A percentile compares a stretch with the other conserved stretches of the same genome.
Conservation (phyloP, 1,140 invertebrate species). For the Neoseiulus cucumeris region DNA sequence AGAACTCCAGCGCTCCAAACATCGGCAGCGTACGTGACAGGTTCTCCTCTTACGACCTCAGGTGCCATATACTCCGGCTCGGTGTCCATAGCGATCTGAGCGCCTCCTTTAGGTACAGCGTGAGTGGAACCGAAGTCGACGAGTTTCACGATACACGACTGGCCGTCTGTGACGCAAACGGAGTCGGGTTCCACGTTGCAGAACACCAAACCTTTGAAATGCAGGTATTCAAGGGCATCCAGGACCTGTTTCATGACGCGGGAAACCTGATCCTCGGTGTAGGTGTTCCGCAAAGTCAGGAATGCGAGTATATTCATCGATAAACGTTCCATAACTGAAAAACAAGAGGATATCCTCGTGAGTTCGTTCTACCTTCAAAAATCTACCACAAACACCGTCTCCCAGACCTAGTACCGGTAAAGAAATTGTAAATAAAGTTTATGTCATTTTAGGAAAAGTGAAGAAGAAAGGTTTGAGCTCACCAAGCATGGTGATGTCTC, state of each 20-base stretch:
- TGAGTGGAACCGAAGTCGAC: conserved; percentile 71
- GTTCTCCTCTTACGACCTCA: conserved; percentile 62
- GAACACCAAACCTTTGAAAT: conserved; percentile 75
- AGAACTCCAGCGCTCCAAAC: conserved; percentile 88
- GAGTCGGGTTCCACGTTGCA: conserved; percentile 89
- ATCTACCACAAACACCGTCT: too few species aligned
- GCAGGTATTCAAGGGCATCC: conserved; percentile 71
- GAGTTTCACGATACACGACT: conserved; percentile 61
- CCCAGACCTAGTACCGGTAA: too few species aligned
- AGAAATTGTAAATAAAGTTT: too few species aligned
- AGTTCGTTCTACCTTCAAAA: too few species aligned
- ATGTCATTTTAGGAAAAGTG: too few species aligned
- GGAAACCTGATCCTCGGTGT: conserved; percentile 70
- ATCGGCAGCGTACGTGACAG: conserved; percentile 68
- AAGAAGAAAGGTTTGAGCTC: background rate
- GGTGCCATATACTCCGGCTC: conserved; percentile 42
- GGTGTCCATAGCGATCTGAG: conserved; percentile 36
- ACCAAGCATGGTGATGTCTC: conserved; percentile 19
- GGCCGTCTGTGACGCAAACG: conserved; percentile 72
- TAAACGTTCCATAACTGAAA: conserved; percentile 62
- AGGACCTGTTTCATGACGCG: conserved; percentile 58
- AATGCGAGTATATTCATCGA: conserved; percentile 76
- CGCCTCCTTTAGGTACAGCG: conserved; percentile 53
- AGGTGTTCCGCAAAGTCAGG: conserved; percentile 60
- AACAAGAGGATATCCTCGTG: conserved; percentile 30